Evolutionary conservation across 2,888 invertebrate genomes (phyloP), one percentile per base, ranked within the genome.

Genomic region (Gortyna flavago): DNA sequence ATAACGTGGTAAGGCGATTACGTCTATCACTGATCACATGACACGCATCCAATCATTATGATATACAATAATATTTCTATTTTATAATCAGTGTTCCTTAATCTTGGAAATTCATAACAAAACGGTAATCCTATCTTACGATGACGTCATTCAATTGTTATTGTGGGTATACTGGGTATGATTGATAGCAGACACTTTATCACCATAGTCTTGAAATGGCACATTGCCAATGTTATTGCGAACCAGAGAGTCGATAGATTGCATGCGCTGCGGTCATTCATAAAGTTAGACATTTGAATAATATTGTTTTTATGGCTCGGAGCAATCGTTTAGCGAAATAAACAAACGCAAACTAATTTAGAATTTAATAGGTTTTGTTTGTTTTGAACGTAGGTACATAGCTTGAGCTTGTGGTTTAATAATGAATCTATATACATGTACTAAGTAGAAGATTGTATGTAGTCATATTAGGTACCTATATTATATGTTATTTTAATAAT

Each of bases 221-320:
- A 84, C 69, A 72, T 66, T 80, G 90, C 90, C 90, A 90, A 88
- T 85, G 59, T 84, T 83, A 84, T 75, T 83, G 81, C 72, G 62
- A 82, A 76, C 64, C 80, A 80, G 75, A 84, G 85, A 35, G 25
- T 54, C 29, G 32, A 72, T 68, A 54, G 32, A 66, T 81, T 77
- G 77, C 83, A 81, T 79, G 81, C 51, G 51, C 35, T 67, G 64
- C 51, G 77, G 64, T 75, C 78, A 75, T 81, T 84, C 78, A 80
- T 80, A 74, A 77, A 77, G 48, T 81, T 77, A 68, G 76, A 77
- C 61, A 82, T 86, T 81, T 75, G 69, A 80, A 83, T 85, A 85
- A 85, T 80, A 77, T 69, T 76, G 77, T 75, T 80, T 81, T 87
- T 74, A 87, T 79, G 54, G 86, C 68, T 77, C n/a, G 0, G 65